phyloP scores from a whole-genome alignment of 2,113 vertebrate species.

The Equus quagga region DNA sequence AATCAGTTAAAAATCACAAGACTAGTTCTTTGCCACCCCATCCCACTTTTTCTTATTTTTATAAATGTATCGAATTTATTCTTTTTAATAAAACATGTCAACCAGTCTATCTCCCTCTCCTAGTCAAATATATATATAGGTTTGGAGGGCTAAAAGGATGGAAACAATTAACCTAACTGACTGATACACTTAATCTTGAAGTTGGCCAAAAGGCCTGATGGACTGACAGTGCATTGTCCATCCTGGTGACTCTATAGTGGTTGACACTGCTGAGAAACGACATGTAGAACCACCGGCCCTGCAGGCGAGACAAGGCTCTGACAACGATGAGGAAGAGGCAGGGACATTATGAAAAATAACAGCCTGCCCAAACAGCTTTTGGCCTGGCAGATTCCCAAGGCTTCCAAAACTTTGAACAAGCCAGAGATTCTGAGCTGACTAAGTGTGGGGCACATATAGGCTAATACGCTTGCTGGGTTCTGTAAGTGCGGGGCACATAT shows the following conservation, averaged over 20 bases:
- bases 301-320: constrained; percentile 36
- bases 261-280: constrained; percentile 38
- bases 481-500: too few species aligned
- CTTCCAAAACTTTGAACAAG: constrained; percentile 45
- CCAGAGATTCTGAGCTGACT: constrained; percentile 42
- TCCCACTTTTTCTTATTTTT: constrained; percentile 75
- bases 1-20: constrained; percentile 84
- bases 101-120: constrained; percentile 73
- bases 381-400: constrained; percentile 5
- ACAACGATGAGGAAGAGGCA: constrained; percentile 50
- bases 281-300: neutral
- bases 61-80: constrained; percentile 88
- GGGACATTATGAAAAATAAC: constrained; percentile 67
- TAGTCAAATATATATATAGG: constrained; percentile 67
- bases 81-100: constrained; percentile 91
- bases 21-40: constrained; percentile 80
- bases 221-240: constrained; percentile 63
- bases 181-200: constrained; percentile 79
- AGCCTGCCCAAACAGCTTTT: constrained; percentile 42
- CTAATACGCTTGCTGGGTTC: neutral
- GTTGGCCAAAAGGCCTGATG: constrained; percentile 70
- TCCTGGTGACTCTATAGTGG: neutral
- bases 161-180: constrained; percentile 83
- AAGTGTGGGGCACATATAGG: neutral
- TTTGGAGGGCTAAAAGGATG: constrained; percentile 73